Percentiles rank a stretch among this genome's conserved stretches.
phyloP scores from a whole-genome alignment of 1,140 invertebrate genomes.

The Papilio helenus region DNA sequence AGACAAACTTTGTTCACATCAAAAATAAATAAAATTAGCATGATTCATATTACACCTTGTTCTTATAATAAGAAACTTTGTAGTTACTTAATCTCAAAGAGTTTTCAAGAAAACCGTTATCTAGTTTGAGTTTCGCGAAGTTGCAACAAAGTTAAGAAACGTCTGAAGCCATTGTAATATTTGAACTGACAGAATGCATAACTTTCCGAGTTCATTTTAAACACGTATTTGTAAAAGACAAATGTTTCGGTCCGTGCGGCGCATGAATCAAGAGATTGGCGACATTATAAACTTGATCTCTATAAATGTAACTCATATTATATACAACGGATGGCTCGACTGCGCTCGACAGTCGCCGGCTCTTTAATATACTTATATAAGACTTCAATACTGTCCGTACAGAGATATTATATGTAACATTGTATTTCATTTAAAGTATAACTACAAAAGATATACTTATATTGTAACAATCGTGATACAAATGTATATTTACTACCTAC shows the following conservation, averaged over 20 bases:
- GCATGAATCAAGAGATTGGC: slow-evolving; percentile 35
- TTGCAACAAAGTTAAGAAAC: slow-evolving; percentile 17
- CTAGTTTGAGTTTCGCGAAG: slow-evolving; percentile 1
- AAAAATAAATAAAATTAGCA: neutral
- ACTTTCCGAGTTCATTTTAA: slow-evolving; percentile 27
- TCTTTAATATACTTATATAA: slow-evolving; percentile 22
- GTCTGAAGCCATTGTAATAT: slow-evolving; percentile 22
- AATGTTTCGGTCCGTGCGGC: slow-evolving; percentile 28
- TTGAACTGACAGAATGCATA: slow-evolving; percentile 36
- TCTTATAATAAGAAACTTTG: slow-evolving; percentile 11
- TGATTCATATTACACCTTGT: neutral
- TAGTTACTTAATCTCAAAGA: slow-evolving; percentile 18
- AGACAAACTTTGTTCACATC: neutral
- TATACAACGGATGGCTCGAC: neutral
- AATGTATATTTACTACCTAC: too few relatives aligned
- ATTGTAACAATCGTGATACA: too few relatives aligned
- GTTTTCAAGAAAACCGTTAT: slow-evolving; percentile 3
- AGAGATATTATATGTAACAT: neutral
- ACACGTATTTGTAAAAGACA: slow-evolving; percentile 38
- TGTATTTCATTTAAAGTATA: neutral
- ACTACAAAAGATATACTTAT: neutral
- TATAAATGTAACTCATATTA: neutral
- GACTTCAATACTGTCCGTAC: slow-evolving; percentile 16
- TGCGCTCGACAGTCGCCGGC: slow-evolving; percentile 6
- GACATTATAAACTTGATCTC: slow-evolving; percentile 17